phyloP scores from a whole-genome alignment of 2,113 vertebrate genomes.

The Eurystomus gularis region DNA sequence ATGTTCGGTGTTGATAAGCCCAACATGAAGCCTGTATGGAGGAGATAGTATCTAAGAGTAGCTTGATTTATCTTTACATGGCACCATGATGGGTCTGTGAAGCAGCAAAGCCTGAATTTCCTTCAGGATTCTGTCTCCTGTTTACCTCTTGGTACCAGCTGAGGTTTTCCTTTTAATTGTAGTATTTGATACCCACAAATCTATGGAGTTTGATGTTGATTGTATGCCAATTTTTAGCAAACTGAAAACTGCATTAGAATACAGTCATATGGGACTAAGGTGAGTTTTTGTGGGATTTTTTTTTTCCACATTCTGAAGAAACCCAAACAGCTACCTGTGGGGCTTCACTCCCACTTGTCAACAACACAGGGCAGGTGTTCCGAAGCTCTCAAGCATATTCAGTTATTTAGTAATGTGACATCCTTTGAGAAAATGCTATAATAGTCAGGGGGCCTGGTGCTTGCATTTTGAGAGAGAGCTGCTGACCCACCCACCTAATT shows the following conservation, averaged over 20 bases:
- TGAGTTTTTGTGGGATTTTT: not conserved
- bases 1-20: not conserved
- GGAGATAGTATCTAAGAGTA: not conserved
- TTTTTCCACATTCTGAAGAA: not conserved
- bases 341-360: not conserved
- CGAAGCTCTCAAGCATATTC: not conserved
- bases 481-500: not conserved
- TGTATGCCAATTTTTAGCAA: not conserved
- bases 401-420: fast-evolving
- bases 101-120: not conserved
- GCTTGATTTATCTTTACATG: not conserved
- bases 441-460: not conserved
- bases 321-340: not conserved
- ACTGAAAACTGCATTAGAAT: not conserved
- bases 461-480: not conserved
- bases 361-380: not conserved
- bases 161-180: not conserved
- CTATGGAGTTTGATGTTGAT: not conserved
- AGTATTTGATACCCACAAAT: not conserved
- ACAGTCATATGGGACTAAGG: not conserved
- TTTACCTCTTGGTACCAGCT: not conserved
- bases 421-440: not conserved
- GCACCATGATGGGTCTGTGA: not conserved
- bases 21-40: not conserved
- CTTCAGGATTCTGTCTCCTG: not conserved